Conservation (phyloP, 1,140 invertebrate species). For the Drosophila biarmipes region DNA sequence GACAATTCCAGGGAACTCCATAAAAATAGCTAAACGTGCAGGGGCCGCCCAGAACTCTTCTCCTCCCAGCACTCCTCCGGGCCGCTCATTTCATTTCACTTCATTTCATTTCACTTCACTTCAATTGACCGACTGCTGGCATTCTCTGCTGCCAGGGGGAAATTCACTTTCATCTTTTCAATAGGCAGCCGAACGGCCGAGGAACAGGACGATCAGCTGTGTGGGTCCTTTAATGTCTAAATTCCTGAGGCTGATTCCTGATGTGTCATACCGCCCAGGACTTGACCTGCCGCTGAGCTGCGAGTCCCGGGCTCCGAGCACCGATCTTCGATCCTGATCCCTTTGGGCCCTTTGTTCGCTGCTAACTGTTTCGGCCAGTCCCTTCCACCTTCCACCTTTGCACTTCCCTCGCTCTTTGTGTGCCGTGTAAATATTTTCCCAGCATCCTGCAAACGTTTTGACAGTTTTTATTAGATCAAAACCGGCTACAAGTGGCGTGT, state of each 20-base stretch:
- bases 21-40: constrained; percentile 81
- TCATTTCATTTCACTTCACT: constrained; percentile 60
- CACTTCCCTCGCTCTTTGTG: constrained; percentile 24
- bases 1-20: constrained; percentile 76
- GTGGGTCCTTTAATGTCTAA: constrained; percentile 70
- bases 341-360: constrained; percentile 48
- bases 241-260: constrained; percentile 51
- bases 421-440: constrained; percentile 78
- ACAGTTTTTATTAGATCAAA: constrained; percentile 81
- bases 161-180: constrained; percentile 80
- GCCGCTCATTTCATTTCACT: constrained; percentile 56
- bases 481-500: constrained; percentile 75
- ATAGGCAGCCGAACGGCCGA: constrained; percentile 53
- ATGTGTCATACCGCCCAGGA: constrained; percentile 77
- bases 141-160: constrained; percentile 44
- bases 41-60: constrained; percentile 68
- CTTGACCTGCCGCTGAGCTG: constrained; percentile 54
- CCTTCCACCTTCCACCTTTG: constrained; percentile 2
- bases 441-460: constrained; percentile 80
- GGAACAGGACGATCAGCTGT: constrained; percentile 45
- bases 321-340: constrained; percentile 41
- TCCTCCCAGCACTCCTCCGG: neutral
- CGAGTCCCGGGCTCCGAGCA: neutral
- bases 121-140: constrained; percentile 58
- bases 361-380: constrained; percentile 54